A percentile compares a stretch with the other conserved stretches of the same genome.
Evolutionary conservation across 2,797 vertebrate species (phyloP).

Genomic region (Lacerta bilineata): DNA sequence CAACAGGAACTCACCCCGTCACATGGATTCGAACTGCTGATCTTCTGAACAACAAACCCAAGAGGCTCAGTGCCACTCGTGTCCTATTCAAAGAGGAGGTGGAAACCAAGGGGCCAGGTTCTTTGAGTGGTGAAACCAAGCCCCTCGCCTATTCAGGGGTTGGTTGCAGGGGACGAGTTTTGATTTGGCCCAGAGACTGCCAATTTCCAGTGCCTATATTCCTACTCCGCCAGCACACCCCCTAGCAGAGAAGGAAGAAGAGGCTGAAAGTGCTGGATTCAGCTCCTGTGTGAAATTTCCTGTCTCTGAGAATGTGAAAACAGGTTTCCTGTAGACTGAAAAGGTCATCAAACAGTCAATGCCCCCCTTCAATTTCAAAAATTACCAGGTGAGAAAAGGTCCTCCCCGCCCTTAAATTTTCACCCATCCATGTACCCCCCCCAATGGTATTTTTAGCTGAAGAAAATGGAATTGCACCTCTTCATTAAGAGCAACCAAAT

Average conservation of each 20-base stretch:
- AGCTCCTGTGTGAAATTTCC: constrained; percentile 6
- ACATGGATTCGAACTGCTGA: too few species aligned
- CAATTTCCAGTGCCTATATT: neutral
- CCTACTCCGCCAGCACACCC: neutral
- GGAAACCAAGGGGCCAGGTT: too few species aligned
- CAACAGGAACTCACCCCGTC: too few species aligned
- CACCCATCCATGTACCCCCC: neutral
- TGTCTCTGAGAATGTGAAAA: constrained; percentile 26
- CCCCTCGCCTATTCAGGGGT: too few species aligned
- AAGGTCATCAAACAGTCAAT: constrained; percentile 49
- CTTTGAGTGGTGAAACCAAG: too few species aligned
- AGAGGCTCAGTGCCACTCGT: too few species aligned
- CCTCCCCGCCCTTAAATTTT: constrained; percentile 38
- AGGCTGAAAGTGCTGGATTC: constrained; percentile 58
- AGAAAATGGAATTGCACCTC: constrained; percentile 63
- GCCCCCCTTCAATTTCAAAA: neutral
- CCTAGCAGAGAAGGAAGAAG: neutral
- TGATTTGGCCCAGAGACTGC: neutral
- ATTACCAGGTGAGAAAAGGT: constrained; percentile 16
- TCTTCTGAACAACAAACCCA: too few species aligned
- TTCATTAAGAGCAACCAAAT: constrained; percentile 58
- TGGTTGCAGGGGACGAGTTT: too few species aligned
- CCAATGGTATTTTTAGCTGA: constrained; percentile 29
- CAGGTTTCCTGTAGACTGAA: neutral
- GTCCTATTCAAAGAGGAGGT: too few species aligned